Percentiles rank a stretch among this genome's conserved stretches.
Evolutionary conservation across 2,797 vertebrate species (phyloP).

Genomic region (Sebastes diploproa): DNA sequence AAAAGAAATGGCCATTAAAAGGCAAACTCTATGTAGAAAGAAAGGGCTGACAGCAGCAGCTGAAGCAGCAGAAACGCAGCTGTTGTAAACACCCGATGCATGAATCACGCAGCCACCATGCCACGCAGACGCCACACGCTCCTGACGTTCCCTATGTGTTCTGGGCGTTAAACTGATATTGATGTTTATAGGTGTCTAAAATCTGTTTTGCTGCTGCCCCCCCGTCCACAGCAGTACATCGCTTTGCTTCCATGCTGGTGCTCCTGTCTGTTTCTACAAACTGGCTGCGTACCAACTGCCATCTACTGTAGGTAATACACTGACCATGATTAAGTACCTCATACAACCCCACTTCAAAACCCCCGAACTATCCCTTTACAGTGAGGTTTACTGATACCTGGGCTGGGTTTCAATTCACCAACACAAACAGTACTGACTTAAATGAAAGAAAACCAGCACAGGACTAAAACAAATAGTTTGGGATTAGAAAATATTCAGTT

Average conservation of each 20-base stretch:
- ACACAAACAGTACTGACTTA: background rate
- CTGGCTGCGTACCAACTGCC: background rate
- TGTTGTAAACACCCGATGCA: too few species aligned
- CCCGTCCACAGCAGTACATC: background rate
- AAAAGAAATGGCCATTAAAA: too few species aligned
- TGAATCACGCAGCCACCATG: too few species aligned
- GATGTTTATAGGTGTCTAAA: background rate
- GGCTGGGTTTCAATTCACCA: slow-evolving; percentile 13
- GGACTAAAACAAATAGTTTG: slow-evolving; percentile 1
- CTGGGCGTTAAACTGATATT: background rate
- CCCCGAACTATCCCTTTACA: background rate
- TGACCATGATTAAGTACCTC: background rate
- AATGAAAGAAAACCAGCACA: slow-evolving; percentile 9
- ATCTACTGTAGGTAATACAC: background rate
- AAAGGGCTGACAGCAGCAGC: too few species aligned
- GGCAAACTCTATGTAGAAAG: too few species aligned
- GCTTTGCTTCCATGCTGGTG: background rate
- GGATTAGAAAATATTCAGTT: slow-evolving; percentile 3
- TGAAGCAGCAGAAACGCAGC: too few species aligned
- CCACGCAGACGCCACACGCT: too few species aligned
- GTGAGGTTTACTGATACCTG: slow-evolving; percentile 7
- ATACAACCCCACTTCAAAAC: background rate
- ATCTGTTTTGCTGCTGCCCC: too few species aligned
- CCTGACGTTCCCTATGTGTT: too few species aligned
- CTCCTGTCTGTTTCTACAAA: background rate